phyloP scores from a whole-genome alignment of 2,797 vertebrate species.

The Squalus acanthias region DNA sequence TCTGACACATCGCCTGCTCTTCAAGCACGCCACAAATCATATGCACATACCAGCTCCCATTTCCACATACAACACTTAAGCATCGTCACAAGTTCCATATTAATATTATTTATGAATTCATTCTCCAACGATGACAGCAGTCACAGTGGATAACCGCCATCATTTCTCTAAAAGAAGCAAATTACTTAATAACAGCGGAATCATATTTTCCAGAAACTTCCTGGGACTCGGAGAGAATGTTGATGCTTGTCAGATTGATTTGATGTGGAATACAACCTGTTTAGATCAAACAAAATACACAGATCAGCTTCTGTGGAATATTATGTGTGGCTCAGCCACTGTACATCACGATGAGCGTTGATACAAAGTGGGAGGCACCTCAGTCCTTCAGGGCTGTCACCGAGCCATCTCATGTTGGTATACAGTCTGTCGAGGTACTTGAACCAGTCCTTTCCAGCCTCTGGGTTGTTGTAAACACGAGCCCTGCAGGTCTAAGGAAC shows the following conservation, averaged over 20 bases:
- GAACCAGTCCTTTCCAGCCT: background rate
- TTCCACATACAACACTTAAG: background rate
- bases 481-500: background rate
- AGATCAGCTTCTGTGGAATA: background rate
- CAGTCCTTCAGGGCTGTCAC: background rate
- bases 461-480: background rate
- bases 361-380: background rate
- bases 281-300: background rate
- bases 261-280: background rate
- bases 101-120: constrained; percentile 2
- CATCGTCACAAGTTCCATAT: background rate
- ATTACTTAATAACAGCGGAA: background rate
- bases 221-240: background rate
- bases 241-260: background rate
- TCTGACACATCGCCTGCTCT: background rate
- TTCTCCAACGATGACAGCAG: background rate
- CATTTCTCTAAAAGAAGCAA: constrained; percentile 4
- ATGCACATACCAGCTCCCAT: background rate
- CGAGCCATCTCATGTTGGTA: background rate
- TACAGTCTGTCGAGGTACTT: background rate
- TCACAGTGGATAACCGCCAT: background rate
- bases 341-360: background rate
- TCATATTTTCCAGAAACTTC: background rate
- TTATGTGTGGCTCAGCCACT: background rate
- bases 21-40: background rate